Evolutionary conservation across 2,113 vertebrate species (phyloP), one percentile per base, ranked within the genome.

Genomic region (Morone chrysops): DNA sequence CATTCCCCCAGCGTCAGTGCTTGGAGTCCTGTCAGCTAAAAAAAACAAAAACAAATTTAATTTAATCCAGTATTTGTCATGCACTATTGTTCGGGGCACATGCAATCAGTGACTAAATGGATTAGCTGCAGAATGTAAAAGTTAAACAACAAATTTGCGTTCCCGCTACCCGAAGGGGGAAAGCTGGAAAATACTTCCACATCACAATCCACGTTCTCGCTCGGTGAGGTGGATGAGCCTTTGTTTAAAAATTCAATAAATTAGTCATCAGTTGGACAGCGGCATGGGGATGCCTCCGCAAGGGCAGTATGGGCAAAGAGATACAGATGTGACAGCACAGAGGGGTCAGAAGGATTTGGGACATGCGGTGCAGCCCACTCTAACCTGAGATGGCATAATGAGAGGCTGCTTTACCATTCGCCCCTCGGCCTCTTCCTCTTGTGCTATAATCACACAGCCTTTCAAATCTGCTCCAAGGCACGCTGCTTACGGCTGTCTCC

Each of bases 211-310:
- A 9, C 54, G 6, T 12, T 20, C 8, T 54, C 56, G 36, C 20
- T 25, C 36, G 50, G 70, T 63, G 81, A 51, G 9, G 57, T 63
- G 65, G 31, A 70, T 40, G 61, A 88, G 22, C 50, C 7, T 66
- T 78, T 22, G 66, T 70, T 70, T 31, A 62, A 61, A 17, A 71
- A 76, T 67, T 59, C 31, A 47, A 45, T 43, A 63, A 62, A 73
- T 86, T 53, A 80, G 81, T 92, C 86, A 89, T 77, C 36, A 54
- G 9, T 77, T 91, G 90, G 86, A 93, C 8, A 2, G 20, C 17
- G 16, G 70, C 38, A 8, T 48, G 81, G 70, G 40, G 69, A 82
- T 38, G 17, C 41, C 36, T 76, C 47, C 2, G 57, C 17, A n/a
- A 43, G 75, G 40, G 22, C 45, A 43, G 43, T 20, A 47, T 22